Evolutionary conservation across 2,888 invertebrate genomes (phyloP).

Genomic region (Unio delphinus): DNA sequence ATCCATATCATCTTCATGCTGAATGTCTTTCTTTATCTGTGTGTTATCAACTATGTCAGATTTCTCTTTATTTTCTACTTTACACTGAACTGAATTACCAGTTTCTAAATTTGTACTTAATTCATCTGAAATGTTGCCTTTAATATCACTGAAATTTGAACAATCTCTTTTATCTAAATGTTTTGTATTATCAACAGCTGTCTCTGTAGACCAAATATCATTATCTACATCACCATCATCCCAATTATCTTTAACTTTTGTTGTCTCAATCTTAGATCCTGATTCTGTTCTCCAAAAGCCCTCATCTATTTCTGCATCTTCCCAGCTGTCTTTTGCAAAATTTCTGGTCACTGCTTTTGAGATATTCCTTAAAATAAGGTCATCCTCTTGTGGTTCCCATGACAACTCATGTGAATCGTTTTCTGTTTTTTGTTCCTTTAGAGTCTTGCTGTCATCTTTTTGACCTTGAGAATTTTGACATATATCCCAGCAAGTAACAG

Average conservation of each 20-base stretch:
- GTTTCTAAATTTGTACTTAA: neutral
- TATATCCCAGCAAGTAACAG: too few species aligned
- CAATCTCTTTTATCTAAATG: neutral
- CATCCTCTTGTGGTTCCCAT: neutral
- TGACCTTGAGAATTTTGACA: neutral
- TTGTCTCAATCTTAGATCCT: slow-evolving; percentile 5
- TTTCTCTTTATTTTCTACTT: neutral
- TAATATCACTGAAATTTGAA: neutral
- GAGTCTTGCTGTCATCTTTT: neutral
- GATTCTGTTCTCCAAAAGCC: slow-evolving; percentile 20
- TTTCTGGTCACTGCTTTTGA: too few species aligned
- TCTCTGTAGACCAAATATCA: slow-evolving; percentile 29
- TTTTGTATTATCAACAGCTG: neutral
- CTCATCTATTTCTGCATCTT: slow-evolving; percentile 21
- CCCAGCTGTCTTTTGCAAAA: slow-evolving; percentile 6
- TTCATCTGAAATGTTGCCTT: neutral
- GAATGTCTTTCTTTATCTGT: neutral
- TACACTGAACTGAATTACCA: neutral
- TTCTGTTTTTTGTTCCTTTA: neutral
- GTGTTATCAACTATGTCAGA: neutral
- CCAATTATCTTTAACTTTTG: neutral
- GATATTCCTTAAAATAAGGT: too few species aligned
- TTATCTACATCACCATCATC: slow-evolving; percentile 15
- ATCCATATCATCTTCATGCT: neutral
- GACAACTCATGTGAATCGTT: neutral